phyloP scores from a whole-genome alignment of 2,113 vertebrate species.

The Myrmophylax atrothorax region DNA sequence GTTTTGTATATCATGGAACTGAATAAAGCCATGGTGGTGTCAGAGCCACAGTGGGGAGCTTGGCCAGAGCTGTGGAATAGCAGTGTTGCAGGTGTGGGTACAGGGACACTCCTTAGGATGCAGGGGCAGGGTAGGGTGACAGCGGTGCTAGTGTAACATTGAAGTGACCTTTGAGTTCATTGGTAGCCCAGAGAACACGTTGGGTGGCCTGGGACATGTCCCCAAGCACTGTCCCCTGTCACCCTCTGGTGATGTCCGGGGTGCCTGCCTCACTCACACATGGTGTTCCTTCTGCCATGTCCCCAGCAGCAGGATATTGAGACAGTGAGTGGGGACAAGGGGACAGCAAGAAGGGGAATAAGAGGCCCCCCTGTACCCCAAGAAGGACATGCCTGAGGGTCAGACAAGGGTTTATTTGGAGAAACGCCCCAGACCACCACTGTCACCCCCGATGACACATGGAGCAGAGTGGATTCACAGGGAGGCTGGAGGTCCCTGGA shows the following conservation, averaged over 20 bases:
- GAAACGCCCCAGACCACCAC: not conserved
- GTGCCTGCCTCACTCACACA: not conserved
- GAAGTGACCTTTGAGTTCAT: not conserved
- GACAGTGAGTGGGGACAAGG: not conserved
- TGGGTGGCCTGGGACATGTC: not conserved
- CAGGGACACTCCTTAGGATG: not conserved
- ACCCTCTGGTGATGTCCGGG: not conserved
- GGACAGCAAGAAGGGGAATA: not conserved
- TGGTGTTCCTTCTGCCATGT: not conserved
- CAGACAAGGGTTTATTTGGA: not conserved
- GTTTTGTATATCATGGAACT: not conserved
- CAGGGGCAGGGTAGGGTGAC: not conserved
- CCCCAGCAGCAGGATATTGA: not conserved
- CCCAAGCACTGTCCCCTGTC: not conserved
- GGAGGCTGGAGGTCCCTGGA: not conserved
- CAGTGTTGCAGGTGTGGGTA: not conserved
- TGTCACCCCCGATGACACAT: not conserved
- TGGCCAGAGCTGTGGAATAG: not conserved
- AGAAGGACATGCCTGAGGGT: not conserved
- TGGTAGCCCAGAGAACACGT: not conserved
- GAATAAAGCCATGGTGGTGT: not conserved
- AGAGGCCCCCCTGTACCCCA: rapidly evolving
- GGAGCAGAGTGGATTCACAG: not conserved
- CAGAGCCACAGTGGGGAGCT: not conserved
- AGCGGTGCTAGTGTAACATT: not conserved